Percentiles rank a stretch among this genome's conserved stretches.
These are phyloP conservation scores for Tridacna crocea DNA, from an alignment of 2,888 invertebrate species.

Conservation along the genomic window DNA sequence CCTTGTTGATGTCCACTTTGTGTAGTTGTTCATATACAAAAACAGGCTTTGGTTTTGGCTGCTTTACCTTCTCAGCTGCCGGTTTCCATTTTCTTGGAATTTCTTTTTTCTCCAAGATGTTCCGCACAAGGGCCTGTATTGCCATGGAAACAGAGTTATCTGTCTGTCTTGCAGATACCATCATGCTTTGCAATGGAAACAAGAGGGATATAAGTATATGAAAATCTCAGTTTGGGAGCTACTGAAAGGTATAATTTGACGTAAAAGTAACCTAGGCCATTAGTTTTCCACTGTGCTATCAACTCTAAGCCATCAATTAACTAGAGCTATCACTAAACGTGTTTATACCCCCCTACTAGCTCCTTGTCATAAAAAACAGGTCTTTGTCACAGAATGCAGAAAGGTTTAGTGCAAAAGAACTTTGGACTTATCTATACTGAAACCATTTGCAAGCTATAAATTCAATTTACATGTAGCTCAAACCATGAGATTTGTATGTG, in stretches of 20 bases:
- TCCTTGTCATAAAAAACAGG: no score
- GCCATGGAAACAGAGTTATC: slow-evolving; percentile 76
- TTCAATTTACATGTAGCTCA: no score
- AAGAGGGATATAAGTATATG: not conserved
- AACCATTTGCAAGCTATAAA: no score
- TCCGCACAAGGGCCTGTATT: slow-evolving; percentile 75
- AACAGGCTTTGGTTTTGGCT: slow-evolving; percentile 53
- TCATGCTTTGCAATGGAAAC: slow-evolving; percentile 64
- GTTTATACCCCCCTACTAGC: no score
- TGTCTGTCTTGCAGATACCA: slow-evolving; percentile 74
- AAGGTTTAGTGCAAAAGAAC: no score
- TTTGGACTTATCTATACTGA: no score
- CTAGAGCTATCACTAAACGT: no score
- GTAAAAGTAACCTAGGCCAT: no score
- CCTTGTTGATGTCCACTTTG: slow-evolving; percentile 66
- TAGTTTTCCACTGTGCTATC: no score
- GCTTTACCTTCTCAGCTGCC: slow-evolving; percentile 48
- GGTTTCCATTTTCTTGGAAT: slow-evolving; percentile 68
- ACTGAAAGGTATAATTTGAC: no score
- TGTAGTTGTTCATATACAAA: slow-evolving; percentile 64
- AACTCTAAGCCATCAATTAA: not conserved
- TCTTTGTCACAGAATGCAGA: no score
- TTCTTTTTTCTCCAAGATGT: slow-evolving; percentile 73
- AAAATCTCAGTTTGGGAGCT: not conserved
- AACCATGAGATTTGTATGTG: no score